A percentile compares a stretch with the other conserved stretches of the same genome.
Conservation (phyloP, 2,797 vertebrate species). For the Rallus crepitans region DNA sequence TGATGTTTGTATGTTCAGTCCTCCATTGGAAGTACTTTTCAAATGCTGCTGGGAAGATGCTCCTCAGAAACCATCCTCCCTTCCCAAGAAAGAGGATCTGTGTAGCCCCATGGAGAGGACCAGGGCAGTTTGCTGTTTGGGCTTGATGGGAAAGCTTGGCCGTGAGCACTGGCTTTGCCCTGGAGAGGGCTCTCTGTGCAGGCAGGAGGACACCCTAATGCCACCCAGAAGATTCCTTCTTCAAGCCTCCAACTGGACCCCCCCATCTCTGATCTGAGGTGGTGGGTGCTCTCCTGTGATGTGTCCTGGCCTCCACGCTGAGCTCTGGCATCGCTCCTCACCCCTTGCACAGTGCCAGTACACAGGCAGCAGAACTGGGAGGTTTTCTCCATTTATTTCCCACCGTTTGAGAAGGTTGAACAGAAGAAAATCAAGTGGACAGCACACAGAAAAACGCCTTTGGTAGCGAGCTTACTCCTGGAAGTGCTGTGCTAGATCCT, state of each 20-base stretch:
- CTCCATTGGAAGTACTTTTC: neutral
- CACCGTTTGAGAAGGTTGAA: neutral
- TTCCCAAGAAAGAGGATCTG: neutral
- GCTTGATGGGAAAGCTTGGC: neutral
- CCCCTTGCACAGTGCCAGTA: neutral
- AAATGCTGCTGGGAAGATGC: neutral
- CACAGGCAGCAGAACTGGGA: neutral
- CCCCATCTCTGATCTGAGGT: fast-evolving
- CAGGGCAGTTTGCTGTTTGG: neutral
- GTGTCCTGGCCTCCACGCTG: fast-evolving
- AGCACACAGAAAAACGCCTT: neutral
- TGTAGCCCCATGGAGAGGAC: neutral
- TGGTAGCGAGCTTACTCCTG: neutral
- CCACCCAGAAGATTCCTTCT: neutral
- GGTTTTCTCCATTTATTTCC: neutral
- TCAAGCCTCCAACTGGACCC: neutral
- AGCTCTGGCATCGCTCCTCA: neutral
- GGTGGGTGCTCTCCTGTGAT: neutral
- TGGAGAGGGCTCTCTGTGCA: fast-evolving
- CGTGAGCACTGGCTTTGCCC: neutral
- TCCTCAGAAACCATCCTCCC: neutral
- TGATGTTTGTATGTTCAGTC: neutral
- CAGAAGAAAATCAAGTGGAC: neutral
- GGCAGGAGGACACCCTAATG: neutral
- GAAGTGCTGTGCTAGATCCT: neutral